phyloP scores from a whole-genome alignment of 30 jellyfish, hydroid and myxozoan genomes.

The Nemopilema nomurai region DNA sequence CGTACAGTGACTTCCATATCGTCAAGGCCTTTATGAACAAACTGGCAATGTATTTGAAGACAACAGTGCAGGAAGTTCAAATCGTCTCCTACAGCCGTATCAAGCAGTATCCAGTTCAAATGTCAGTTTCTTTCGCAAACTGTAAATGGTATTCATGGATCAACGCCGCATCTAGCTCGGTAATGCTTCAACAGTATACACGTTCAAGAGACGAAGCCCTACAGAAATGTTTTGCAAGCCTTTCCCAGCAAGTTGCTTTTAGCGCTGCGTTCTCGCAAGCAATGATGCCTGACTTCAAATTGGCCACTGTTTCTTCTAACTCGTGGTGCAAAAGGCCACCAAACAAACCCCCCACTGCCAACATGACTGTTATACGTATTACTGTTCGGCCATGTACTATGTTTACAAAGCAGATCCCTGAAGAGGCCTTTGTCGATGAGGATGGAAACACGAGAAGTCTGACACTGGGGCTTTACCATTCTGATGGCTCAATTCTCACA shows the following conservation, averaged over 20 bases:
- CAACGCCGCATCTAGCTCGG: not conserved
- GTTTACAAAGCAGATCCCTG: slow-evolving; percentile 61
- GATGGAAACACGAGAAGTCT: slow-evolving; percentile 75
- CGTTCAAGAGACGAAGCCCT: slow-evolving; percentile 13
- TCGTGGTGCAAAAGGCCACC: slow-evolving; percentile 67
- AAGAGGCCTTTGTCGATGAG: slow-evolving; percentile 60
- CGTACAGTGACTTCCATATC: slow-evolving; percentile 51
- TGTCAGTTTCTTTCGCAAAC: slow-evolving; percentile 44
- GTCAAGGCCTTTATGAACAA: slow-evolving; percentile 39
- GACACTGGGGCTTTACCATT: slow-evolving; percentile 41
- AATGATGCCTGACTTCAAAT: slow-evolving; percentile 25
- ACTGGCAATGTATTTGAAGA: slow-evolving; percentile 54
- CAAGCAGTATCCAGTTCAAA: slow-evolving; percentile 5
- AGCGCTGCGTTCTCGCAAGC: slow-evolving; percentile 21
- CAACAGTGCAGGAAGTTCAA: slow-evolving; percentile 47
- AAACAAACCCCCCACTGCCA: slow-evolving; percentile 70
- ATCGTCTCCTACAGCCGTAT: slow-evolving; percentile 51
- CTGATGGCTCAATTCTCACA: slow-evolving; percentile 47
- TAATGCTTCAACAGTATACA: slow-evolving; percentile 6
- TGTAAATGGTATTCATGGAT: slow-evolving; percentile 61
- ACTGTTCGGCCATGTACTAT: slow-evolving; percentile 72
- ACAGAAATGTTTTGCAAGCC: slow-evolving; percentile 10
- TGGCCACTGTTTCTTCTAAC: slow-evolving; percentile 29
- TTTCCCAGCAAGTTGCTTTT: not conserved
- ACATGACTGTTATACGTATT: not conserved